Evolutionary conservation across 2,113 vertebrate genomes (phyloP), one percentile per base, ranked within the genome.

Genomic region (Pogonocichla stellata): DNA sequence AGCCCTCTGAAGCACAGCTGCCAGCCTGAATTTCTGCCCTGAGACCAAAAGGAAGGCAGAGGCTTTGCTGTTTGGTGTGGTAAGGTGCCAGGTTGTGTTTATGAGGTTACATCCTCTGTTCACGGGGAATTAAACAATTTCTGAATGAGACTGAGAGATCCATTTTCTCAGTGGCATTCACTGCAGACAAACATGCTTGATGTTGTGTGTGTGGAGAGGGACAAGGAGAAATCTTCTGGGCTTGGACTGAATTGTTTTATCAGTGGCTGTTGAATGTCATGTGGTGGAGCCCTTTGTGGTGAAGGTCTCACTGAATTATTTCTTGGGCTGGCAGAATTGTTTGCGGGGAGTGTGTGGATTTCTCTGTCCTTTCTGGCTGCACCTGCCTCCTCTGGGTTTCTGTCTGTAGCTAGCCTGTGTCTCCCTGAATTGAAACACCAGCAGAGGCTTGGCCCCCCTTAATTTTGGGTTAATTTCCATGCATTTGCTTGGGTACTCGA

Each of bases 121-220:
- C 6, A 14, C 0, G 2, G 50, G 33, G 66, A 79, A n/a, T 40
- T n/a, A 57, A 84, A n/a, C 28, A 70, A 3, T 53, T 60, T 9
- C 13, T 22, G 15, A 31, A 34, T 22, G 34, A 36, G 77, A 40
- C 53, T 40, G 53, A 45, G 48, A 82, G 29, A 33, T 19, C 22
- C 5, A 1, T 88, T 83, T 82, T 36, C 40, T 13, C 18, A 6
- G 50, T 71, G 64, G 54, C 40, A 65, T 57, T 61, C 14, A 9
- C 47, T 11, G 19, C 12, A 16, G 40, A 42, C n/a, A 40, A 36
- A 8, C 0, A 0, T 9, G 14, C 10, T 43, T 57, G 42, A 5
- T 45, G n/a, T 34, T 85, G 45, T 47, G 4, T 71, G 71, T 45
- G 71, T 83, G 77, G 38, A 88, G 38, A 34, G 47, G 20, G 51